Evolutionary conservation across 2,113 vertebrate species (phyloP).

Genomic region (Aldabrachelys gigantea): DNA sequence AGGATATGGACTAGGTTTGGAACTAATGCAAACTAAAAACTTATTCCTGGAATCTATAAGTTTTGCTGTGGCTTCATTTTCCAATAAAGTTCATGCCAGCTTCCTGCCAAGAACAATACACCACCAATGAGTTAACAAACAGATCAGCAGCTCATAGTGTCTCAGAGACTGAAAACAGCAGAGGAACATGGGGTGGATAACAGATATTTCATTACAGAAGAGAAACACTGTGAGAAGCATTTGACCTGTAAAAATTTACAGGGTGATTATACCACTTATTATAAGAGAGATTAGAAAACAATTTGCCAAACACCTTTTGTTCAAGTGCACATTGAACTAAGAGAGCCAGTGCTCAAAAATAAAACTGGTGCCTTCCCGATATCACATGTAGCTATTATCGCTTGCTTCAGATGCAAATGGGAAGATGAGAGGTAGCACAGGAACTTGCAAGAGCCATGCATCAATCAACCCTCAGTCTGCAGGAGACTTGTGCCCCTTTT

Average conservation of each 20-base stretch:
- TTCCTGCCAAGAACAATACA: background rate
- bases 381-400: background rate
- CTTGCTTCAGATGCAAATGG: background rate
- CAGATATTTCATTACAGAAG: background rate
- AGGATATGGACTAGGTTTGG: background rate
- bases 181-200: background rate
- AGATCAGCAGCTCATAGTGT: background rate
- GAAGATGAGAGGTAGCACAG: background rate
- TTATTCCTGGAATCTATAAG: background rate
- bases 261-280: background rate
- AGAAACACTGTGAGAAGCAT: background rate
- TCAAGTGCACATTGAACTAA: background rate
- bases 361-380: background rate
- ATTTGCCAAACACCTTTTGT: background rate
- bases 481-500: background rate
- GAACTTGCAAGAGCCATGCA: background rate
- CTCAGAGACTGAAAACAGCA: background rate
- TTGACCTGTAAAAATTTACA: background rate
- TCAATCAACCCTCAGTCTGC: background rate
- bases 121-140: background rate
- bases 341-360: background rate
- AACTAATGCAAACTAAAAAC: background rate
- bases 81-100: background rate
- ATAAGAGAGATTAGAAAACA: background rate
- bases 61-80: background rate